Base-by-base conservation (phyloP, 53 echinoderm and acorn worm species). In the Actinopyga echinites region DNA sequence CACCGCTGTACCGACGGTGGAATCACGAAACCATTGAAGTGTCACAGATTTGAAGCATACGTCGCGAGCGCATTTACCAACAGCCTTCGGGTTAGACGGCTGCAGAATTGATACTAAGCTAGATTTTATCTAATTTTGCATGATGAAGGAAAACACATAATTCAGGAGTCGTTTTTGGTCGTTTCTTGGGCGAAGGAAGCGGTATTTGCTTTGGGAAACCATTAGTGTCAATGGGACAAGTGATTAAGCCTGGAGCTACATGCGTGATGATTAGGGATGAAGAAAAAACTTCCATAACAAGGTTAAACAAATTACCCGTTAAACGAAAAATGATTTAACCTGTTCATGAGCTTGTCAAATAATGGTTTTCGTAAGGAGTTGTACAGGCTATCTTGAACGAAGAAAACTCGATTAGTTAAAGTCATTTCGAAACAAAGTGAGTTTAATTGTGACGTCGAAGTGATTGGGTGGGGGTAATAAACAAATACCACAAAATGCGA, bases 71-170 rank as follows among this genome's bases (percentile, higher is more conserved):
- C 77, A 33, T 77, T 77, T 56, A 77, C 77, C 77, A 77, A 77
- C 77, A 77, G 77, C 77, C 77, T 54, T 44, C 77, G 77, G 77
- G 44, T 54, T 23, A 25, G 56, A 29, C 26, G 30, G 29, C 62
- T 62, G 54, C 49, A 52, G 54, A 43, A 77, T 54, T 77, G 55
- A 54, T 77, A 77, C 77, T 52, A 31, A 53, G 77, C 58, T 80
- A 54, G 60, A 80, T 60, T 80, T 80, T 80, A 80, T 80, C 80
- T 80, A 80, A 80, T 80, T 80, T 80, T 80, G 80, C 80, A 45
- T 80, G 58, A 80, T 22, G 38, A 60, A 80, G 80, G 37, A 32
- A 37, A 80, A 54, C 55, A 54, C 11, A 60, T 31, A 24, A 8
- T 62, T 62, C 31, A 22, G 49, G 49, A 49, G 49, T 49, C 49